These are phyloP conservation scores for Sabellastarte sp. DNA, from an alignment of 2,888 invertebrate species.

Conservation along the genomic window DNA sequence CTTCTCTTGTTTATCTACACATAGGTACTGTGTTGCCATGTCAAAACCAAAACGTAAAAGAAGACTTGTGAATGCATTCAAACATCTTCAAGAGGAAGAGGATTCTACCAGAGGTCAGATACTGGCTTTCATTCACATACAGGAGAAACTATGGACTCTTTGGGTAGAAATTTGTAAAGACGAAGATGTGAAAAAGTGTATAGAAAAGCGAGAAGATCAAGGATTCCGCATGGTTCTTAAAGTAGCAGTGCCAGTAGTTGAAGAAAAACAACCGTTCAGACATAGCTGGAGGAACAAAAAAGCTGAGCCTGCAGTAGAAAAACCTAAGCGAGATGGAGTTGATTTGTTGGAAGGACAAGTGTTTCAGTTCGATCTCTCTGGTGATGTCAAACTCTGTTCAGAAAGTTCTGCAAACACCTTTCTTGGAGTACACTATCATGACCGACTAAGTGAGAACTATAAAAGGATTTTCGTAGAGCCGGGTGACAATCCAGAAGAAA, in stretches of 20 bases:
- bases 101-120: constrained; percentile 37
- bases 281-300: background rate
- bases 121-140: constrained; percentile 44
- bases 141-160: constrained; percentile 50
- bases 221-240: constrained; percentile 17
- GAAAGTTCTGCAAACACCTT: constrained; percentile 13
- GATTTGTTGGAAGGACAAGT: constrained; percentile 12
- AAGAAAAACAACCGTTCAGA: constrained; percentile 2
- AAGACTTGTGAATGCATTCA: constrained; percentile 35
- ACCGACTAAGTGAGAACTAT: constrained; percentile 46
- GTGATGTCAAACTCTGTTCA: constrained; percentile 13
- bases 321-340: constrained; percentile 15
- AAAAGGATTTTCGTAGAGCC: constrained; percentile 49
- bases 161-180: constrained; percentile 44
- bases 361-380: constrained; percentile 22
- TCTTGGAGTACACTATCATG: constrained; percentile 26
- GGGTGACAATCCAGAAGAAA: constrained; percentile 28
- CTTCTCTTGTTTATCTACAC: no score
- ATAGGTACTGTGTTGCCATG: constrained; percentile 50
- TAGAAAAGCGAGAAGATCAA: constrained; percentile 10
- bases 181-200: constrained; percentile 17
- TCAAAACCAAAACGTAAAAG: constrained; percentile 41
- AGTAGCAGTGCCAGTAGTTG: background rate
- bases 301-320: background rate
- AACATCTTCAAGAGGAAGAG: constrained; percentile 12